Conservation (phyloP, 1,140 invertebrate genomes). For the Tribolium castaneum region DNA sequence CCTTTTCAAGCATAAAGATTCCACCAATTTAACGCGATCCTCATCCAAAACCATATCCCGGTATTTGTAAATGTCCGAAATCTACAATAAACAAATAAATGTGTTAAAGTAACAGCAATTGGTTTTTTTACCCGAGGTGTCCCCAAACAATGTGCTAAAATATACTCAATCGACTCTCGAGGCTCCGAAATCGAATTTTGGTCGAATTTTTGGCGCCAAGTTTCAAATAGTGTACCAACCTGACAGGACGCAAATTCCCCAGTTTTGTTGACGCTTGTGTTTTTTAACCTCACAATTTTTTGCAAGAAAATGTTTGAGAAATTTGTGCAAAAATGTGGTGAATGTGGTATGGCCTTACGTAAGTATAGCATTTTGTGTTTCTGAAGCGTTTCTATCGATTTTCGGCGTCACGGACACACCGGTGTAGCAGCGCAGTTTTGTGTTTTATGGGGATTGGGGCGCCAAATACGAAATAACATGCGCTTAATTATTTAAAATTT, state of each 20-base stretch:
- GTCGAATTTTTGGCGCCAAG: constrained; percentile 60
- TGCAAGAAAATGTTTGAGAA: neutral
- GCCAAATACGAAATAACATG: neutral
- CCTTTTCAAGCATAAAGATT: constrained; percentile 61
- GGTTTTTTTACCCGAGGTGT: constrained; percentile 58
- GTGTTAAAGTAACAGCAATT: neutral
- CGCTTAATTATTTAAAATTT: too few species aligned
- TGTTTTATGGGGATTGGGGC: neutral
- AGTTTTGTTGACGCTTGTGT: neutral
- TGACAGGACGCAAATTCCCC: neutral
- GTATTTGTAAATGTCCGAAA: constrained; percentile 56
- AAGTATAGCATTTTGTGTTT: neutral
- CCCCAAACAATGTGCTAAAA: constrained; percentile 62
- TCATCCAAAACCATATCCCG: constrained; percentile 54
- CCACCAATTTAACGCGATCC: constrained; percentile 57
- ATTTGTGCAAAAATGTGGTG: neutral
- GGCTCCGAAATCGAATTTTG: constrained; percentile 60
- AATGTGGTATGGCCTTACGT: neutral
- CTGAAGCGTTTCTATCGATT: neutral
- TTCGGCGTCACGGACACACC: neutral
- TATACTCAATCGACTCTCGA: constrained; percentile 62
- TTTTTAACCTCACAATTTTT: constrained; percentile 13
- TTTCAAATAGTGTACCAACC: constrained; percentile 34
- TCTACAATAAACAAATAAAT: constrained; percentile 35
- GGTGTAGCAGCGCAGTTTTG: neutral